A percentile compares a stretch with the other conserved stretches of the same genome.
These are phyloP conservation scores for Lateolabrax maculatus DNA, from an alignment of 2,797 vertebrate species.

Conservation along the genomic window DNA sequence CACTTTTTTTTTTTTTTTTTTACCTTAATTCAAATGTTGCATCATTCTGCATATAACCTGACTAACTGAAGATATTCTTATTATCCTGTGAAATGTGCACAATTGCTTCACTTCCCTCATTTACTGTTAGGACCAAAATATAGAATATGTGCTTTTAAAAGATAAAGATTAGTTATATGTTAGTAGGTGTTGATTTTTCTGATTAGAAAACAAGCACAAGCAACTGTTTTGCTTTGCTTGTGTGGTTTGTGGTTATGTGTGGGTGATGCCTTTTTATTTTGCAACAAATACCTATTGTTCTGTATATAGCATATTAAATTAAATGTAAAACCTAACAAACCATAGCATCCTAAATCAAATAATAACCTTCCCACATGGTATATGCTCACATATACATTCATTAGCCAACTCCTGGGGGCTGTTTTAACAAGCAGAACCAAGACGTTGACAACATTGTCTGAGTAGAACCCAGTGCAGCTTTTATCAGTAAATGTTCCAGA, in stretches of 20 bases:
- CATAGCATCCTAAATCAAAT: constrained; percentile 3
- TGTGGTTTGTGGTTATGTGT: constrained; percentile 29
- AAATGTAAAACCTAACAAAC: constrained; percentile 15
- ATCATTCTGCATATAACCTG: constrained; percentile 28
- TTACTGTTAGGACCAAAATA: constrained; percentile 22
- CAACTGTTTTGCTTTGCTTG: constrained; percentile 12
- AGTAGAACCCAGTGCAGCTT: constrained; percentile 18
- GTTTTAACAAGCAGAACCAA: constrained; percentile 25
- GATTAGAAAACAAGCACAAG: constrained; percentile 25
- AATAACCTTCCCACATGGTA: constrained; percentile 16
- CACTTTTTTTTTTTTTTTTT: constrained; percentile 8
- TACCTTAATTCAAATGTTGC: constrained; percentile 26
- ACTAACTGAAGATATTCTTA: constrained; percentile 28
- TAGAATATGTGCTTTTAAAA: neutral
- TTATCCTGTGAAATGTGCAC: constrained; percentile 28
- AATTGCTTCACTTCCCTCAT: constrained; percentile 29
- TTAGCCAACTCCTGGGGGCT: constrained; percentile 8
- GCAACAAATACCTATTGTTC: constrained; percentile 28
- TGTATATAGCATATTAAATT: constrained; percentile 1
- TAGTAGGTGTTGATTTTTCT: constrained; percentile 21
- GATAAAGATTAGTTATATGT: constrained; percentile 35
- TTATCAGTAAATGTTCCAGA: constrained; percentile 17
- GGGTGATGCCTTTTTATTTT: constrained; percentile 29
- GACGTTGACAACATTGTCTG: constrained; percentile 21
- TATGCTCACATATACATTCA: constrained; percentile 11